Percentiles rank a stretch among this genome's conserved stretches.
Conservation (phyloP, 2,888 invertebrate species). For the Sinopyrophorus schimmeli region DNA sequence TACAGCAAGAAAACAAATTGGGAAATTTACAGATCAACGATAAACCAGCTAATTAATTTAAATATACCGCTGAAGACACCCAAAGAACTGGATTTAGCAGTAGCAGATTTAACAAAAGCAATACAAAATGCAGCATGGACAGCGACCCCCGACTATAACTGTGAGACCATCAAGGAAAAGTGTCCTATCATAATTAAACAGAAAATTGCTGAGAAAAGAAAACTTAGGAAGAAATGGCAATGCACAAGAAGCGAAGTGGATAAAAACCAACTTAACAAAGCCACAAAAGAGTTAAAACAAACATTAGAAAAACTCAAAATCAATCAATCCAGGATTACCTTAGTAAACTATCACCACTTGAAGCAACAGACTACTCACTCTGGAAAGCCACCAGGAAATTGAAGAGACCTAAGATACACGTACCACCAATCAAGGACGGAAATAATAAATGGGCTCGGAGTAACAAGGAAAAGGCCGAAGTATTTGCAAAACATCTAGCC, state of each 20-base stretch:
- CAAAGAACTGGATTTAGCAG: slow-evolving; percentile 8
- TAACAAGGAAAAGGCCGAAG: slow-evolving; percentile 3
- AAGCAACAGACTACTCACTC: slow-evolving; percentile 4
- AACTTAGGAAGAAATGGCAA: too few relatives aligned
- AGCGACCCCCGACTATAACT: slow-evolving; percentile 5
- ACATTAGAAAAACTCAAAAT: slow-evolving; percentile 8
- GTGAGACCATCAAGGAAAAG: slow-evolving; percentile 6
- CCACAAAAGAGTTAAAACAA: slow-evolving; percentile 6
- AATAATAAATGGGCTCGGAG: too few relatives aligned
- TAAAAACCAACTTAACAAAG: slow-evolving; percentile 8
- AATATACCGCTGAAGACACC: slow-evolving; percentile 8
- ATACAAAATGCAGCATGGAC: slow-evolving; percentile 2
- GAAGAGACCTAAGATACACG: not conserved
- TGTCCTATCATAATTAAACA: slow-evolving; percentile 5
- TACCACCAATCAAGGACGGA: too few relatives aligned
- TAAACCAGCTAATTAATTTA: slow-evolving; percentile 8
- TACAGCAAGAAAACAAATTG: slow-evolving; percentile 11
- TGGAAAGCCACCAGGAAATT: slow-evolving; percentile 4
- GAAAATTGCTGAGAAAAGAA: slow-evolving; percentile 3
- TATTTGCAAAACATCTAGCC: slow-evolving; percentile 6
- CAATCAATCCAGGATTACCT: slow-evolving; percentile 10
- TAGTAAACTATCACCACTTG: slow-evolving; percentile 6
- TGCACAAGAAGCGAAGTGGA: slow-evolving; percentile 10
- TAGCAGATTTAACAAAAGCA: slow-evolving; percentile 9
- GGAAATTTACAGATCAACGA: slow-evolving; percentile 5